Percentiles rank a stretch among this genome's conserved stretches.
Evolutionary conservation across 64 coral and sea anemone species (phyloP).

Genomic region (Catalaphyllia jardinei): DNA sequence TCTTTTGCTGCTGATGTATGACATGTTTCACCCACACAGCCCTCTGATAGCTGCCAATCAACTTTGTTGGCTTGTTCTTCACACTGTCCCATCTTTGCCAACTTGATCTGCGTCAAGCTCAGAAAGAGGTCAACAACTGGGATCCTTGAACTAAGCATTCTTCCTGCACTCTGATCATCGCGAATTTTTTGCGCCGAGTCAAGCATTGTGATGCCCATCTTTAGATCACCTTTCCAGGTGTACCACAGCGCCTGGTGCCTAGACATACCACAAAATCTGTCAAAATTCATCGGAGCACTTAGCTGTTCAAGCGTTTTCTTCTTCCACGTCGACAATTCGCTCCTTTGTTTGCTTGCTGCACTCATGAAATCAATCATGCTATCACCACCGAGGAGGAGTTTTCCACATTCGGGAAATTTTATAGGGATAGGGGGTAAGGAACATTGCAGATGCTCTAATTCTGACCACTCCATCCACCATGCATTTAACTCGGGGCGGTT

Average conservation of each 20-base stretch:
- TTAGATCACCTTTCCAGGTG: slow-evolving; percentile 23
- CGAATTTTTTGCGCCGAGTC: slow-evolving; percentile 21
- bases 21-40: not conserved
- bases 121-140: slow-evolving; percentile 40
- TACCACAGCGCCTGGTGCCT: slow-evolving; percentile 38
- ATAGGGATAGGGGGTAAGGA: not conserved
- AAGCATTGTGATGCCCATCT: slow-evolving; percentile 45
- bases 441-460: slow-evolving; percentile 25
- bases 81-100: slow-evolving; percentile 29
- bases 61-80: slow-evolving; percentile 24
- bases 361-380: slow-evolving; percentile 41
- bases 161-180: slow-evolving; percentile 5
- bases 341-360: not conserved
- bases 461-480: slow-evolving; percentile 58
- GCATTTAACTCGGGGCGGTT: slow-evolving; percentile 25
- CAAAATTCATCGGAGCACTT: slow-evolving; percentile 48
- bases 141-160: slow-evolving; percentile 9
- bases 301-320: slow-evolving; percentile 10
- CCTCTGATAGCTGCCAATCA: slow-evolving; percentile 11
- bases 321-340: slow-evolving; percentile 26
- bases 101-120: slow-evolving; percentile 17
- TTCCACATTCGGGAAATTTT: not conserved
- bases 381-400: not conserved
- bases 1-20: slow-evolving; percentile 9
- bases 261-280: slow-evolving; percentile 25